phyloP scores from a whole-genome alignment of 2,113 vertebrate species.

The Brienomyrus brachyistius region DNA sequence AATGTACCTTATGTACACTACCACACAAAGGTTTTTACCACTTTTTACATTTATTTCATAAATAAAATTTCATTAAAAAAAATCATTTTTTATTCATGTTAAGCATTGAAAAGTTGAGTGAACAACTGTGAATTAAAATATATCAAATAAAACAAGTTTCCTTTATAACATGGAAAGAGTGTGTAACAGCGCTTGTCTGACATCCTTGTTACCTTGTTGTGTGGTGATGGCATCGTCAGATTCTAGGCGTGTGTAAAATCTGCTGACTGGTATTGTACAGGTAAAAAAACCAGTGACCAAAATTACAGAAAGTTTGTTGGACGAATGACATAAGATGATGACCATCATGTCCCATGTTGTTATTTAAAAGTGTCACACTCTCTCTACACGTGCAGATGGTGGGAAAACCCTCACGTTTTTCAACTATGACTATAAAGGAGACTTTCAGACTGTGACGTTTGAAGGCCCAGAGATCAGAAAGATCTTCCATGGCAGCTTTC shows the following conservation, averaged over 20 bases:
- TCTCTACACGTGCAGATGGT: conserved; percentile 60
- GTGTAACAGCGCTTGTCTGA: too few species aligned
- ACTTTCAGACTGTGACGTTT: conserved; percentile 91
- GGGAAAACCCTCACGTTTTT: conserved; percentile 94
- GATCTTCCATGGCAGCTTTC: conserved; percentile 93
- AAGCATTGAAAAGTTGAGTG: too few species aligned
- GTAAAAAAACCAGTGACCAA: background rate
- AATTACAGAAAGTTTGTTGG: background rate
- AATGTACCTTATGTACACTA: background rate
- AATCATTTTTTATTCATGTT: too few species aligned
- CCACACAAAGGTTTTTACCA: background rate
- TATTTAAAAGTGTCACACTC: background rate
- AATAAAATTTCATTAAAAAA: too few species aligned
- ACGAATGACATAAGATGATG: background rate
- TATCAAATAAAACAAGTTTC: too few species aligned
- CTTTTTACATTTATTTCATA: too few species aligned
- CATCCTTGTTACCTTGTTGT: too few species aligned
- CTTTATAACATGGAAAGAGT: too few species aligned
- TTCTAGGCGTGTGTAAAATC: too few species aligned
- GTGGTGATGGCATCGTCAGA: too few species aligned
- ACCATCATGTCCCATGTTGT: background rate
- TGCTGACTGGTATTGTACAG: background rate
- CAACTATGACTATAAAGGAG: conserved; percentile 81
- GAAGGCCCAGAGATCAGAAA: conserved; percentile 83
- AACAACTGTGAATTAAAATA: too few species aligned